Evolutionary conservation across 2,888 invertebrate species (phyloP).

Genomic region (Euplexia lucipara): DNA sequence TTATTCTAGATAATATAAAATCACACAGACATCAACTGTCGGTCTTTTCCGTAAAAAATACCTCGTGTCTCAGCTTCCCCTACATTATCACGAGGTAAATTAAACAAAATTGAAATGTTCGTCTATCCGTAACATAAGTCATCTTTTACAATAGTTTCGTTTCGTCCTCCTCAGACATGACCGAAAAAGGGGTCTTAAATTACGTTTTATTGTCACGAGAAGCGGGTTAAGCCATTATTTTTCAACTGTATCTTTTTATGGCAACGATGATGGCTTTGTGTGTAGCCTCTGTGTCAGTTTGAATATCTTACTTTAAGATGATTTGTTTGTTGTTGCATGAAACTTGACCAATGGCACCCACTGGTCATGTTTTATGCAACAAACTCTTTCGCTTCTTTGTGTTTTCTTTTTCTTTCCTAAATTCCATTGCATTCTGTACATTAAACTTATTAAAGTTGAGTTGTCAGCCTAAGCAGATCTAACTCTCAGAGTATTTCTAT

Average conservation of each 20-base stretch:
- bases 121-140: conserved; percentile 18
- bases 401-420: too few species aligned
- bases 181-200: conserved; percentile 53
- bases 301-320: not conserved
- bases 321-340: not conserved
- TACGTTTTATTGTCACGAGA: conserved; percentile 49
- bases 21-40: too few species aligned
- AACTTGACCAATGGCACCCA: not conserved
- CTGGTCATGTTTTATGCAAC: too few species aligned
- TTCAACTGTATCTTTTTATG: conserved; percentile 50
- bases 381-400: too few species aligned
- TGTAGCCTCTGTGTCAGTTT: conserved; percentile 14
- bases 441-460: too few species aligned
- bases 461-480: not conserved
- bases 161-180: conserved; percentile 18
- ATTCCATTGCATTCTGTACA: too few species aligned
- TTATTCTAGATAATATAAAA: too few species aligned
- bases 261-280: conserved; percentile 25
- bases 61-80: too few species aligned
- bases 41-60: too few species aligned
- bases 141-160: conserved; percentile 40
- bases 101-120: too few species aligned
- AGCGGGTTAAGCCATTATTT: conserved; percentile 39
- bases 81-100: too few species aligned
- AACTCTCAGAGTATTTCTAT: not conserved